Percentiles rank a stretch among this genome's conserved stretches.
phyloP scores from a whole-genome alignment of 2,797 vertebrate species.

The Manis crassicaudata region DNA sequence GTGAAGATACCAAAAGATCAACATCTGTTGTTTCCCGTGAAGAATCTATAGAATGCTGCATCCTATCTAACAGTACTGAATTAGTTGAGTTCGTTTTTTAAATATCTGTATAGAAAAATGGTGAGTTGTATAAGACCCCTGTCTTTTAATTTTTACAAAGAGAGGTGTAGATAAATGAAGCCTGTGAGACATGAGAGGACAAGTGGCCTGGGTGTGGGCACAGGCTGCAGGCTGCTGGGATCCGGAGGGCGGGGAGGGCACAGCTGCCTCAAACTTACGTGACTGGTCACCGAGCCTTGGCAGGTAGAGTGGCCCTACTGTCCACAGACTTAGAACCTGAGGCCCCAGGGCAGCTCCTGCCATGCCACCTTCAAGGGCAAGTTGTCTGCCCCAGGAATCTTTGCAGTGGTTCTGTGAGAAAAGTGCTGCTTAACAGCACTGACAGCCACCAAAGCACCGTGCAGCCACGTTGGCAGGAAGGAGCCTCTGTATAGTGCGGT shows the following conservation, averaged over 20 bases:
- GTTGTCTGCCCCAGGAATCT: not conserved
- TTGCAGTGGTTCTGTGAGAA: not conserved
- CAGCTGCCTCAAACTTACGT: not conserved
- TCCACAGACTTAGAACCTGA: not conserved
- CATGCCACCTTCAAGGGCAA: not conserved
- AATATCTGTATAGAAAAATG: not conserved
- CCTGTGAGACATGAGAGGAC: not conserved
- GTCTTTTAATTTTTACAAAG: not conserved
- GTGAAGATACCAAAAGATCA: not conserved
- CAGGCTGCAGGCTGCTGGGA: not conserved
- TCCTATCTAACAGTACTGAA: not conserved
- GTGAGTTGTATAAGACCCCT: not conserved
- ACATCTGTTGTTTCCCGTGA: not conserved
- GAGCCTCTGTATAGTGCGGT: not conserved
- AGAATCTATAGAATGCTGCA: not conserved
- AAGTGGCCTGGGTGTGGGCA: not conserved
- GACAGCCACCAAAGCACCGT: not conserved
- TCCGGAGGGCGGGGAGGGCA: not conserved
- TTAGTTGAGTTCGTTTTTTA: not conserved
- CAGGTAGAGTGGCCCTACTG: not conserved
- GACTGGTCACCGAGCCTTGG: not conserved
- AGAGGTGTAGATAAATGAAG: not conserved
- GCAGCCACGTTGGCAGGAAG: not conserved
- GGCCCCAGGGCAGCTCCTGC: not conserved
- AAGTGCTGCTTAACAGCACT: not conserved